phyloP scores from a whole-genome alignment of 1,140 invertebrate genomes.

The Archegozetes longisetosus region DNA sequence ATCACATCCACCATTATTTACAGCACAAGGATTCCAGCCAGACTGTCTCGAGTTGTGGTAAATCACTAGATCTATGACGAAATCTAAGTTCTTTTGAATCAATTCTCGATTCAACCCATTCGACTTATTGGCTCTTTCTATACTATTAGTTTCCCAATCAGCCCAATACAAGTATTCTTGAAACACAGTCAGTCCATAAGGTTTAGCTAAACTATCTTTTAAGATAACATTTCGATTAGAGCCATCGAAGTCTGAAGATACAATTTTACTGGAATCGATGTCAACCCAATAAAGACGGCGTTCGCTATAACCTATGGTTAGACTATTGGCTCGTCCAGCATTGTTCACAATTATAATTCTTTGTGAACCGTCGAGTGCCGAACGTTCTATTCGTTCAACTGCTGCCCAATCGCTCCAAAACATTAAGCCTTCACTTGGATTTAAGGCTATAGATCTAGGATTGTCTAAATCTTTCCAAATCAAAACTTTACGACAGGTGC shows the following conservation, averaged over 20 bases:
- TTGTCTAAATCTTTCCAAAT: conserved; percentile 66
- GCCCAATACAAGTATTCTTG: conserved; percentile 67
- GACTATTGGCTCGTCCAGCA: conserved; percentile 82
- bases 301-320: conserved; percentile 90
- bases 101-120: conserved; percentile 46
- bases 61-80: conserved; percentile 60
- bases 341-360: conserved; percentile 54
- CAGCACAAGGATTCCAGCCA: conserved; percentile 72
- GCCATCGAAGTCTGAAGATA: conserved; percentile 48
- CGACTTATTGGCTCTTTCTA: conserved; percentile 52
- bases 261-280: conserved; percentile 84
- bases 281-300: conserved; percentile 93
- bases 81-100: conserved; percentile 43
- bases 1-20: conserved; percentile 85
- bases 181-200: conserved; percentile 57
- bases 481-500: conserved; percentile 59
- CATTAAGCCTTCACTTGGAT: conserved; percentile 73
- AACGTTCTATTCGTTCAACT: conserved; percentile 56
- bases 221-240: conserved; percentile 14
- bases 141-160: conserved; percentile 63
- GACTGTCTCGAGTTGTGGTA: conserved; percentile 59
- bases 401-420: conserved; percentile 94
- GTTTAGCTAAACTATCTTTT: conserved; percentile 10
- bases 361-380: conserved; percentile 75
- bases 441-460: conserved; percentile 56